A percentile compares a stretch with the other conserved stretches of the same genome.
Evolutionary conservation across 1,140 invertebrate genomes (phyloP).

Genomic region (Aethina tumida): DNA sequence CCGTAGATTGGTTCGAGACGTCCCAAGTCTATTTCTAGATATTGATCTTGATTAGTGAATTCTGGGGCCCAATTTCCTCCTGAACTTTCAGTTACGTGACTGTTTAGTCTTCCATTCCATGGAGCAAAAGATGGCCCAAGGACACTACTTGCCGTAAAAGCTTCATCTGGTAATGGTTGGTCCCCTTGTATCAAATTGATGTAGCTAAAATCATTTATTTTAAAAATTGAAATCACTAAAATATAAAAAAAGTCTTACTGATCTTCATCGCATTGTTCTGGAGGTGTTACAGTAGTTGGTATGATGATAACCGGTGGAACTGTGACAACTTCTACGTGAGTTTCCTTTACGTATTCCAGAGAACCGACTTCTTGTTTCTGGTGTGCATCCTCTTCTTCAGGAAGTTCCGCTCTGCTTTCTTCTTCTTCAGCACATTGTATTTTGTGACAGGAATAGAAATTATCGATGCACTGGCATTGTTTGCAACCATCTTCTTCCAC

Average conservation of each 20-base stretch:
- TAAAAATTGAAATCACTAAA: too few species aligned
- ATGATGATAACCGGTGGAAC: slow-evolving; percentile 17
- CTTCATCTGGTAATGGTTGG: slow-evolving; percentile 40
- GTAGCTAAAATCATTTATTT: slow-evolving; percentile 37
- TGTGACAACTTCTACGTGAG: neutral
- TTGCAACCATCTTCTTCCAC: slow-evolving; percentile 48
- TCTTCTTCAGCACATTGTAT: slow-evolving; percentile 34
- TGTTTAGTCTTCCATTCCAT: slow-evolving; percentile 40
- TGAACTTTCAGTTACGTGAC: slow-evolving; percentile 19
- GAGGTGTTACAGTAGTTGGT: slow-evolving; percentile 22
- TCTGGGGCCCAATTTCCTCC: slow-evolving; percentile 55
- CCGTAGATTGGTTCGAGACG: slow-evolving; percentile 59
- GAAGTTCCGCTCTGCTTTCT: neutral
- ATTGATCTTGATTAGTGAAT: slow-evolving; percentile 46
- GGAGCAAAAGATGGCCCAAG: slow-evolving; percentile 40
- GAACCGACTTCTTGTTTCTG: neutral
- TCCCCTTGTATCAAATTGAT: slow-evolving; percentile 45
- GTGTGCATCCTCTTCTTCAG: neutral
- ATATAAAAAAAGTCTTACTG: slow-evolving; percentile 14
- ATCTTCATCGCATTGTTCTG: slow-evolving; percentile 34
- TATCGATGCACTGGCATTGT: slow-evolving; percentile 66
- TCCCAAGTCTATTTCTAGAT: slow-evolving; percentile 59
- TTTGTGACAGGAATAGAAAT: slow-evolving; percentile 55
- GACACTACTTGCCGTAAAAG: slow-evolving; percentile 49
- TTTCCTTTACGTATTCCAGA: neutral